Conservation (phyloP, 2,113 vertebrate genomes). For the Tylochromis polylepis region DNA sequence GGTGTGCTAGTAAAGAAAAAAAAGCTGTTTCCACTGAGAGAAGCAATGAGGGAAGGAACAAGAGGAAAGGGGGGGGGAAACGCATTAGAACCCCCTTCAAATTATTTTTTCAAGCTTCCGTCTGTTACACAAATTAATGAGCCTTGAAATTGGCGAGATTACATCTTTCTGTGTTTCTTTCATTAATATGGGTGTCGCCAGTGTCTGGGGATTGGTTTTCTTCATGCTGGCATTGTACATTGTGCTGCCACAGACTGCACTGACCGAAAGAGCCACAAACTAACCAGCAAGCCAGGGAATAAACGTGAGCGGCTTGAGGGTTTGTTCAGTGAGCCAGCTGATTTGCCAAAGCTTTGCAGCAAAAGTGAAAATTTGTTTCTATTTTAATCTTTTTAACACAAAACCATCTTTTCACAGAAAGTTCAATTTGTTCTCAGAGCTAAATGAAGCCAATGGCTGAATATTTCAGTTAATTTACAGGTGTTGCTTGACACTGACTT, state of each 20-base stretch:
- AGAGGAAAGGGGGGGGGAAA: background rate
- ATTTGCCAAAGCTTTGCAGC: constrained; percentile 29
- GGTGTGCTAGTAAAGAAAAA: background rate
- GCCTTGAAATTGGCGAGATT: constrained; percentile 62
- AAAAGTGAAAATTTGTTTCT: background rate
- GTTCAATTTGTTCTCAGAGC: background rate
- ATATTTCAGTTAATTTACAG: background rate
- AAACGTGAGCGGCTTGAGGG: constrained; percentile 11
- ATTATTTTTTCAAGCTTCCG: constrained; percentile 40
- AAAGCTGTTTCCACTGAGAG: background rate
- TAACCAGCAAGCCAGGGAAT: constrained; percentile 25
- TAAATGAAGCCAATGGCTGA: background rate
- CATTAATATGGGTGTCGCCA: constrained; percentile 30
- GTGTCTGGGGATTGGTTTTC: constrained; percentile 23
- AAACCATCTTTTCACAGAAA: background rate
- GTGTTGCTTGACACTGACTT: background rate
- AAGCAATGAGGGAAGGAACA: background rate
- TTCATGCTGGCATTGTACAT: background rate
- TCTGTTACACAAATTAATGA: constrained; percentile 62
- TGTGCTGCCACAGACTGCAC: background rate
- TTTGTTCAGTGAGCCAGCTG: constrained; percentile 10
- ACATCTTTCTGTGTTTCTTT: constrained; percentile 37
- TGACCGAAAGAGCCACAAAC: constrained; percentile 23
- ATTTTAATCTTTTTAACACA: background rate
- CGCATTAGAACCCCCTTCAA: constrained; percentile 13